phyloP scores from a whole-genome alignment of 2,888 invertebrate genomes.

The Leptopilina myrica region DNA sequence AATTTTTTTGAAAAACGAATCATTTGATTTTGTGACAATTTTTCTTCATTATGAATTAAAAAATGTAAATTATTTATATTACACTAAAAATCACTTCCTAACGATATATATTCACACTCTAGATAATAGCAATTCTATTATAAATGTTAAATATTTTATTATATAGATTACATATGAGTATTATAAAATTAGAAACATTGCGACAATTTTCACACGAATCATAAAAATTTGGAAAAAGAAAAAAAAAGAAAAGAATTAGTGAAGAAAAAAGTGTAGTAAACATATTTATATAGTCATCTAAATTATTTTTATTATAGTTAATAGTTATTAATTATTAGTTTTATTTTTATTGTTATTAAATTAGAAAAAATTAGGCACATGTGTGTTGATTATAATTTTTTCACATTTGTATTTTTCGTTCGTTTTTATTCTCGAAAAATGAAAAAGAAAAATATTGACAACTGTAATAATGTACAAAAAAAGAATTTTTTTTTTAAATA shows the following conservation, averaged over 20 bases:
- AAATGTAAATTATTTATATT: conserved; percentile 5
- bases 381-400: too few species aligned
- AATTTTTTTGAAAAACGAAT: background rate
- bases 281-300: too few species aligned
- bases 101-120: background rate
- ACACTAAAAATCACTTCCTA: background rate
- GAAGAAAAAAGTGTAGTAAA: conserved; percentile 3
- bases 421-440: too few species aligned
- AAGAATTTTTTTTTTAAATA: background rate
- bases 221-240: background rate
- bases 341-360: too few species aligned
- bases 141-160: too few species aligned
- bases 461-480: background rate
- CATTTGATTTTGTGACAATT: background rate
- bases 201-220: background rate
- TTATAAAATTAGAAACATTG: background rate
- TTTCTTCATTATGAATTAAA: background rate
- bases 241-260: background rate
- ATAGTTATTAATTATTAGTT: too few species aligned
- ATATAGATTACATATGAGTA: background rate
- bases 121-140: too few species aligned
- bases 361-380: too few species aligned
- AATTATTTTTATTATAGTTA: too few species aligned
- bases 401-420: too few species aligned
- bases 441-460: background rate